These are phyloP conservation scores for Bombyx mori DNA, from an alignment of 1,140 invertebrate species.

Conservation along the genomic window DNA sequence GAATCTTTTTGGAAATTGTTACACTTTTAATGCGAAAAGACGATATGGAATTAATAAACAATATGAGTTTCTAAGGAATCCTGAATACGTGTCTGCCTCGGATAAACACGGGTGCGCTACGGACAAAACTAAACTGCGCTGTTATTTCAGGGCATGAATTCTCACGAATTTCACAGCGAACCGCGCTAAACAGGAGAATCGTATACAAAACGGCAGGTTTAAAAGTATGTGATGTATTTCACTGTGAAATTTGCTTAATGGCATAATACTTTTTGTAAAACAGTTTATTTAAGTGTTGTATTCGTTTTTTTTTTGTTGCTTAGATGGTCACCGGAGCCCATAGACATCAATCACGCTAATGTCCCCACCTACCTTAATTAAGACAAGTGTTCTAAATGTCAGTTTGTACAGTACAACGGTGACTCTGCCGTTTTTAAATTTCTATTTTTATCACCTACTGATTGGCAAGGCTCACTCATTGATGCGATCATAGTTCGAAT, in stretches of 20 bases:
- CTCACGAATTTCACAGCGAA: conserved; percentile 15
- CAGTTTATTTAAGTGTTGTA: background rate
- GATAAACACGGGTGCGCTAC: conserved; percentile 10
- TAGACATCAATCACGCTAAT: no score
- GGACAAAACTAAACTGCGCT: conserved; percentile 2
- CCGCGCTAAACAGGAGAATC: background rate
- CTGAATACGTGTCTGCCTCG: conserved; percentile 4
- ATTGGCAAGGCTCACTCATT: no score
- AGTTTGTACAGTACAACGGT: no score
- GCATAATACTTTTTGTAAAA: conserved; percentile 1
- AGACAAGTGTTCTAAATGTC: no score
- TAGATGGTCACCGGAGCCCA: background rate
- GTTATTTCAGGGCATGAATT: conserved; percentile 11
- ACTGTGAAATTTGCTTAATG: background rate
- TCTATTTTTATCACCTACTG: no score
- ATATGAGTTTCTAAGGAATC: background rate
- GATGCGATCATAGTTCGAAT: no score
- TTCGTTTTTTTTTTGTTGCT: background rate
- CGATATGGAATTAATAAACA: background rate
- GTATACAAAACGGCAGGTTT: conserved; percentile 4
- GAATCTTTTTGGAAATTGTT: no score
- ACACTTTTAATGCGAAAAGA: background rate
- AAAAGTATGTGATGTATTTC: background rate
- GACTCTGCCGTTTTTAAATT: no score
- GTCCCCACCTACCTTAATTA: no score